Conservation (phyloP, 2,113 vertebrate species). For the Megalops atlanticus region DNA sequence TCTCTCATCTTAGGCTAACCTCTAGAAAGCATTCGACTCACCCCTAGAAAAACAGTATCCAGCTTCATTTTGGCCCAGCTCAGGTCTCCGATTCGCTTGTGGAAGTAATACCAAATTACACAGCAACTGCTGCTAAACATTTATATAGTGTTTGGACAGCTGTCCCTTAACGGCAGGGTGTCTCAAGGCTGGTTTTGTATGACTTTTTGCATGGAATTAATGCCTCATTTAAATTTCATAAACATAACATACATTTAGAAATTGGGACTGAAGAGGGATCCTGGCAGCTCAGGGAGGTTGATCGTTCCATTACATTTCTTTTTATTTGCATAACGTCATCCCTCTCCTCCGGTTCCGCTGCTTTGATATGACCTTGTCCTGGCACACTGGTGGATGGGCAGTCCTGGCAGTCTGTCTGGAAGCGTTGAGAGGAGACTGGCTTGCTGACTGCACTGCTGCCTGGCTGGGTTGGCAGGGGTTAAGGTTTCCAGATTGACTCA, state of each 20-base stretch:
- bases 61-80: slow-evolving; percentile 63
- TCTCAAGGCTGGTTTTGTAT: slow-evolving; percentile 58
- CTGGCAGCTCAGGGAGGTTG: slow-evolving; percentile 27
- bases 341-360: not conserved
- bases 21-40: slow-evolving; percentile 60
- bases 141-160: slow-evolving; percentile 80
- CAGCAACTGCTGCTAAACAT: slow-evolving; percentile 77
- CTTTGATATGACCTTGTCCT: slow-evolving; percentile 11
- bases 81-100: slow-evolving; percentile 66
- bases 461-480: slow-evolving; percentile 52
- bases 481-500: slow-evolving; percentile 65
- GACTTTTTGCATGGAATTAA: slow-evolving; percentile 66
- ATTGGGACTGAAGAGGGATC: slow-evolving; percentile 32
- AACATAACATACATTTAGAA: slow-evolving; percentile 58
- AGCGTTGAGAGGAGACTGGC: not conserved
- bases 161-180: slow-evolving; percentile 69
- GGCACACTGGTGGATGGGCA: not conserved
- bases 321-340: not conserved
- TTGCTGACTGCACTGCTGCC: not conserved
- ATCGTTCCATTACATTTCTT: not conserved
- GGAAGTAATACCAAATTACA: slow-evolving; percentile 80
- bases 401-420: not conserved
- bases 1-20: slow-evolving; percentile 62
- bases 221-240: slow-evolving; percentile 68
- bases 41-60: slow-evolving; percentile 64